These are phyloP conservation scores for Sitophilus oryzae DNA, from an alignment of 1,140 invertebrate species.

Conservation along the genomic window DNA sequence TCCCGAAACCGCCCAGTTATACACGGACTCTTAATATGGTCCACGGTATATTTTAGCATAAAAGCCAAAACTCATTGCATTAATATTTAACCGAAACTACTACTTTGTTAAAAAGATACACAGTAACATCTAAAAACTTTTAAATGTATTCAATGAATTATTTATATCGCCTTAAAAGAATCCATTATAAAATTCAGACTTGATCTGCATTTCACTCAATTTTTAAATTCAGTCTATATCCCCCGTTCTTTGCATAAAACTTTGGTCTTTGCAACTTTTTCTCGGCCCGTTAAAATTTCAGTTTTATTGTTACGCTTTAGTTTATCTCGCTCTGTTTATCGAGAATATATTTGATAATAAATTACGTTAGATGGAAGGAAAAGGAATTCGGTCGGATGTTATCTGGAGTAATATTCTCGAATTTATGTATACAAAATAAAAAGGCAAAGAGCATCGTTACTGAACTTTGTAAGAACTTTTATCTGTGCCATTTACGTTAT, in stretches of 20 bases:
- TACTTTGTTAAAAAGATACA: conserved; percentile 15
- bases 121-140: conserved; percentile 18
- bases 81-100: conserved; percentile 11
- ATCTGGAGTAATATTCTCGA: not conserved
- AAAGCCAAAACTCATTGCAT: conserved; percentile 9
- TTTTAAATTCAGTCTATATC: conserved; percentile 20
- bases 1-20: not conserved
- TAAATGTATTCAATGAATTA: conserved; percentile 20
- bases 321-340: not conserved
- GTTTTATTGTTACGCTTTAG: conserved; percentile 8
- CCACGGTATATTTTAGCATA: conserved; percentile 7
- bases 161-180: conserved; percentile 19
- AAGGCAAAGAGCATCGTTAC: not conserved
- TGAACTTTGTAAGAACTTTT: no score
- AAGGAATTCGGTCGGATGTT: not conserved
- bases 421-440: not conserved
- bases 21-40: not conserved
- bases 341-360: not conserved
- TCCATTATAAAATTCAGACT: conserved; percentile 21
- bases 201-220: conserved; percentile 20
- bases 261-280: conserved; percentile 15
- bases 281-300: conserved; percentile 9
- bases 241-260: conserved; percentile 17
- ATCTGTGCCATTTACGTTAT: no score
- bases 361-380: not conserved